Conservation (phyloP, 1,140 invertebrate genomes). For the silkworm (Bombyx mori) region DNA sequence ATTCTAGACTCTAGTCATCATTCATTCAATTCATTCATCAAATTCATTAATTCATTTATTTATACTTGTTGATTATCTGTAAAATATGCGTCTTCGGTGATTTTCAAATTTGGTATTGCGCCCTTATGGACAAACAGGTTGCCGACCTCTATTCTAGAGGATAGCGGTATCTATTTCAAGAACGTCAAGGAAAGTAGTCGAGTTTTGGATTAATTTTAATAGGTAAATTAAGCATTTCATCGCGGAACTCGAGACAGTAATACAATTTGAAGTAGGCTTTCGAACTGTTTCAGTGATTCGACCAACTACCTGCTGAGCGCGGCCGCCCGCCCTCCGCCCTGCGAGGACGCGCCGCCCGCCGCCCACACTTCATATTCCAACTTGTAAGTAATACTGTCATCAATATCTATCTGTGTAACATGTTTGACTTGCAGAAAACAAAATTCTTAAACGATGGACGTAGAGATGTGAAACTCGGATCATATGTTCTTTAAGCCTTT, state of each 20-base stretch:
- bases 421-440: neutral
- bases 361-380: slow-evolving; percentile 34
- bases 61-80: too few species aligned
- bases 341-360: slow-evolving; percentile 33
- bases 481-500: too few species aligned
- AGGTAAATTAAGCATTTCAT: slow-evolving; percentile 6
- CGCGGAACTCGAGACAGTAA: slow-evolving; percentile 54
- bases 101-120: too few species aligned
- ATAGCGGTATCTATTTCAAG: too few species aligned
- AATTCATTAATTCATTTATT: too few species aligned
- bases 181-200: too few species aligned
- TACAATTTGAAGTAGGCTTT: slow-evolving; percentile 68
- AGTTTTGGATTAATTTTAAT: neutral
- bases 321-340: slow-evolving; percentile 41
- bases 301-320: slow-evolving; percentile 61
- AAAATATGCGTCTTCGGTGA: too few species aligned
- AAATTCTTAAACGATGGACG: neutral
- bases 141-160: too few species aligned
- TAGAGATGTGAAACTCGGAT: neutral
- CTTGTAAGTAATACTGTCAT: slow-evolving; percentile 36
- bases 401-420: neutral
- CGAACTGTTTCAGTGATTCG: slow-evolving; percentile 66
- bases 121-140: too few species aligned
- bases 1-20: too few species aligned
- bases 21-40: too few species aligned